These are phyloP conservation scores for Rhogogaster chlorosoma DNA, from an alignment of 2,888 invertebrate species.

Conservation along the genomic window DNA sequence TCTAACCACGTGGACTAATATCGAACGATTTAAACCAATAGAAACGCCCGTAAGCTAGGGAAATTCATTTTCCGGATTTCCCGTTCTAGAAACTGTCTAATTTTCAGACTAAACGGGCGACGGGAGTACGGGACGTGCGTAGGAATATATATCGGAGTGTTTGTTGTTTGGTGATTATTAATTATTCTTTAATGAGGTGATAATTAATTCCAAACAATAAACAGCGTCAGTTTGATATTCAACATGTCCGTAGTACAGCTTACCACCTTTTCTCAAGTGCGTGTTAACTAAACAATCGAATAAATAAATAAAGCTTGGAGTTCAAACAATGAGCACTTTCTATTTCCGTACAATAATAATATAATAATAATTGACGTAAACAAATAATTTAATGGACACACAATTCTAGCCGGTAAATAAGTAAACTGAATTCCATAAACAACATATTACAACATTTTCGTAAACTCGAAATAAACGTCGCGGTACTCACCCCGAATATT, in stretches of 20 bases:
- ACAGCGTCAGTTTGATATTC: neutral
- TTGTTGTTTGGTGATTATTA: neutral
- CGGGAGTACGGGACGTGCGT: neutral
- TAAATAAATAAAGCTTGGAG: neutral
- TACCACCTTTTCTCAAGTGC: neutral
- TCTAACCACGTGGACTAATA: neutral
- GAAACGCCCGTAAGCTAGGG: neutral
- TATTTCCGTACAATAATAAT: neutral
- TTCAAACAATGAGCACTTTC: neutral
- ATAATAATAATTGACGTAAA: neutral
- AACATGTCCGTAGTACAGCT: neutral
- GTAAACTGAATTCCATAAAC: neutral
- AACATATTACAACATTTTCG: neutral
- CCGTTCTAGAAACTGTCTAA: neutral
- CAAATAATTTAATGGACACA: neutral
- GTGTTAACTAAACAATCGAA: conserved; percentile 7
- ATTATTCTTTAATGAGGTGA: too few relatives aligned
- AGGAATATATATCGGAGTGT: neutral
- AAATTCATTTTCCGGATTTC: neutral
- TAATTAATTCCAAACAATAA: neutral
- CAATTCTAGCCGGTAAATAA: neutral
- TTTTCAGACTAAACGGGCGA: neutral
- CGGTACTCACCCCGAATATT: neutral
- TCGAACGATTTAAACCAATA: neutral
- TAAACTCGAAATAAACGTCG: neutral